phyloP scores from a whole-genome alignment of 1,140 invertebrate species.

The Drosophila watanabei region DNA sequence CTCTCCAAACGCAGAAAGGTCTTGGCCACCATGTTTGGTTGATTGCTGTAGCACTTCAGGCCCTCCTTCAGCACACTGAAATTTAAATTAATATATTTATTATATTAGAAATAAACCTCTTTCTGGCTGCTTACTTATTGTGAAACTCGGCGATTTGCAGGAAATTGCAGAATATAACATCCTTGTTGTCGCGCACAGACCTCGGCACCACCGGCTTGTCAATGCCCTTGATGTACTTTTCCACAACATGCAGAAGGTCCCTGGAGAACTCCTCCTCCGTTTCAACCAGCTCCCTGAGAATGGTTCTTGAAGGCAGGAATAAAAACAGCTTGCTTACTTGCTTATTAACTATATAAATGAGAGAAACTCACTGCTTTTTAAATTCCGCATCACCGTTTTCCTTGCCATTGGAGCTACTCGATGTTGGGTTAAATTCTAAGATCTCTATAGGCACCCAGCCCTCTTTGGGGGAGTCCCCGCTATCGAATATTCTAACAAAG shows the following conservation, averaged over 20 bases:
- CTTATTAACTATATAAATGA: not conserved
- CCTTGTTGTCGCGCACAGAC: slow-evolving; percentile 93
- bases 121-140: slow-evolving; percentile 91
- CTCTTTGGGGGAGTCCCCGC: slow-evolving; percentile 87
- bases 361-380: slow-evolving; percentile 88
- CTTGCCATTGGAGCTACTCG: slow-evolving; percentile 84
- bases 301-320: slow-evolving; percentile 89
- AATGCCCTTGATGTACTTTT: slow-evolving; percentile 93
- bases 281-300: slow-evolving; percentile 96
- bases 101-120: not conserved
- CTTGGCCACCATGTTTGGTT: slow-evolving; percentile 94
- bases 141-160: slow-evolving; percentile 97
- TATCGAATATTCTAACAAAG: slow-evolving; percentile 89
- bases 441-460: slow-evolving; percentile 94
- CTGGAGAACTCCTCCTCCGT: slow-evolving; percentile 98
- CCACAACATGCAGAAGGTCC: slow-evolving; percentile 94
- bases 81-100: slow-evolving; percentile 19
- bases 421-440: slow-evolving; percentile 88
- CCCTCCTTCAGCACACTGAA: slow-evolving; percentile 96
- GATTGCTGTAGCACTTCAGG: slow-evolving; percentile 96
- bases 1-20: slow-evolving; percentile 95
- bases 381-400: slow-evolving; percentile 89
- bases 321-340: not conserved
- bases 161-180: slow-evolving; percentile 95
- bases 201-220: slow-evolving; percentile 92